These are phyloP conservation scores for Hydraecia micacea DNA, from an alignment of 2,888 invertebrate species.

Conservation along the genomic window DNA sequence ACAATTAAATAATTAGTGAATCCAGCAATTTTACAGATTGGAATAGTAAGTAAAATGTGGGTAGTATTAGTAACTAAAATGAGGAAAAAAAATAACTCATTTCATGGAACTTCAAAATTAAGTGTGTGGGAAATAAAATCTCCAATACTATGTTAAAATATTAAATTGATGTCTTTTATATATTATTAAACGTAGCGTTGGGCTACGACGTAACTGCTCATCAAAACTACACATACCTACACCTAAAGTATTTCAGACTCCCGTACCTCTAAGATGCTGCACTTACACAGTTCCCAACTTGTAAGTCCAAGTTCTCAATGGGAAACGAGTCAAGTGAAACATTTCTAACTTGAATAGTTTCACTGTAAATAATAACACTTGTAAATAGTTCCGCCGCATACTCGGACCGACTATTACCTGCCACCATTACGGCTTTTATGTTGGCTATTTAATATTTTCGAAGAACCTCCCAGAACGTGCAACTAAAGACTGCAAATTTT, in stretches of 20 bases:
- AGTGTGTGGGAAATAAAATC: background rate
- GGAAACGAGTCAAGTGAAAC: constrained; percentile 37
- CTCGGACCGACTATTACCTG: constrained; percentile 48
- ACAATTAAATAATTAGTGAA: background rate
- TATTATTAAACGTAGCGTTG: background rate
- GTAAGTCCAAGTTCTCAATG: constrained; percentile 36
- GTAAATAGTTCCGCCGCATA: constrained; percentile 49
- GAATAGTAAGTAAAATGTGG: background rate
- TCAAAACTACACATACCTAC: background rate
- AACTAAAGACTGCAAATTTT: constrained; percentile 38
- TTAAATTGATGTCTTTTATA: background rate
- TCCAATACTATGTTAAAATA: background rate
- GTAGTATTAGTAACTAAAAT: background rate
- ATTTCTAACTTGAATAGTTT: constrained; percentile 48
- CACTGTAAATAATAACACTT: constrained; percentile 57
- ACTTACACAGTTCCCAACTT: constrained; percentile 40
- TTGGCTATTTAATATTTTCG: constrained; percentile 58
- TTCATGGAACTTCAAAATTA: background rate
- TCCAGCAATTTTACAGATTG: background rate
- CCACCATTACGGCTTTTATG: constrained; percentile 60
- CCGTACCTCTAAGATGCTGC: constrained; percentile 25
- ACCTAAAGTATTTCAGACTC: constrained; percentile 6
- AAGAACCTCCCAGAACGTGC: constrained; percentile 46
- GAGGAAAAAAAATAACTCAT: background rate
- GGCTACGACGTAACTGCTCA: background rate